Conservation (phyloP, 2,113 vertebrate genomes). For the Cisticola juncidis region DNA sequence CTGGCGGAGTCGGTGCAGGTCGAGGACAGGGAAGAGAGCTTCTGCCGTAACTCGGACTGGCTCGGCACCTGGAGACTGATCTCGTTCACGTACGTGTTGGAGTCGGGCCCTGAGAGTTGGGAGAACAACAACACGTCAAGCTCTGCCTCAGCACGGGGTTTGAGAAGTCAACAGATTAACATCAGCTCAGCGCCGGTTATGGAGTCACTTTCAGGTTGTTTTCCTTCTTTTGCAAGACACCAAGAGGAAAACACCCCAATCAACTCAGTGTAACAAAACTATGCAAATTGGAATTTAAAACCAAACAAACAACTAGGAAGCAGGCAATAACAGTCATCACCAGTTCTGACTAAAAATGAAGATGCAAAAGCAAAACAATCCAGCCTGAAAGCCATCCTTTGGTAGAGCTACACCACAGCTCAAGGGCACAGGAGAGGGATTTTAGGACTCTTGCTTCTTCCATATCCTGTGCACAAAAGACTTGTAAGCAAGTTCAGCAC, state of each 20-base stretch:
- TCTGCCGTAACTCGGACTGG: constrained; percentile 77
- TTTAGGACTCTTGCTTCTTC: background rate
- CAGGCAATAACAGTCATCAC: background rate
- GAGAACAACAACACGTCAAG: background rate
- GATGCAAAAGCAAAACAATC: background rate
- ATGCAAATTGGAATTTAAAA: background rate
- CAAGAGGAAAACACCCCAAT: background rate
- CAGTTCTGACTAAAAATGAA: background rate
- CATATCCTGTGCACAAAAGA: background rate
- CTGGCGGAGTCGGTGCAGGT: constrained; percentile 79
- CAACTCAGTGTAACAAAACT: background rate
- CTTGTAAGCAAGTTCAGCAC: background rate
- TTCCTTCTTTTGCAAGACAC: background rate
- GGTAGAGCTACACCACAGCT: background rate
- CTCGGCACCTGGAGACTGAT: constrained; percentile 87
- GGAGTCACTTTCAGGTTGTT: background rate
- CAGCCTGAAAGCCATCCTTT: background rate
- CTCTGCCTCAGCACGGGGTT: background rate
- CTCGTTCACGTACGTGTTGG: constrained; percentile 74
- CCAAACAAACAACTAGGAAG: background rate
- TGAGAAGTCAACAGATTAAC: background rate
- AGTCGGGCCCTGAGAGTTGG: constrained; percentile 75
- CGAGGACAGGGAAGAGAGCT: constrained; percentile 80
- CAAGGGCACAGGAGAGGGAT: background rate
- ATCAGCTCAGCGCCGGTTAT: fast-evolving